Conservation (phyloP, 92 coral and sea anemone species). For the Diadumene lineata region DNA sequence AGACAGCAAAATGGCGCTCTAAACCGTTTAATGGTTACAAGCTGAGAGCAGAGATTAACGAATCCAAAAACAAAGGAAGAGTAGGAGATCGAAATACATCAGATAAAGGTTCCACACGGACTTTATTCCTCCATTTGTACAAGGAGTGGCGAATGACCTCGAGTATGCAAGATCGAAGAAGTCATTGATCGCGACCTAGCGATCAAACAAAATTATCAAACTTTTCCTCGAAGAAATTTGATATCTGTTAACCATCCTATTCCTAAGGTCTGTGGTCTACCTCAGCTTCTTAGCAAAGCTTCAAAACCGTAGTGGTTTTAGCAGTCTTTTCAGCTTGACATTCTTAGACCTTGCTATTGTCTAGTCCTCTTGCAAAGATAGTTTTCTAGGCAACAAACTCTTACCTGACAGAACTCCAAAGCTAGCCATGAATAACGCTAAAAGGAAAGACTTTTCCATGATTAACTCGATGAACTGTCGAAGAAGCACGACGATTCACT, state of each 20-base stretch:
- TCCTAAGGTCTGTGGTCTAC: neutral
- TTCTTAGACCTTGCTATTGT: neutral
- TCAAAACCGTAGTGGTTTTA: neutral
- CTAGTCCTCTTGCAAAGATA: neutral
- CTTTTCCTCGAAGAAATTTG: neutral
- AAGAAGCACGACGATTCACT: neutral
- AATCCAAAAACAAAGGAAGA: neutral
- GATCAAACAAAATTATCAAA: neutral
- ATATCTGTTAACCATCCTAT: neutral
- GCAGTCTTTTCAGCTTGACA: neutral
- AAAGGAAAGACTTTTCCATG: neutral
- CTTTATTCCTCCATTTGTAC: neutral
- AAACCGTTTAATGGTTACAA: neutral
- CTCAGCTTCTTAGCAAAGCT: neutral
- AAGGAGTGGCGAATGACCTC: neutral
- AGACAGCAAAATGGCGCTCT: neutral
- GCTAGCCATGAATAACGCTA: neutral
- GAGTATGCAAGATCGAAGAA: neutral
- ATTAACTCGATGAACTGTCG: neutral
- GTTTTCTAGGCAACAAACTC: neutral
- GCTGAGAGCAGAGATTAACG: neutral
- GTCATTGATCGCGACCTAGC: neutral
- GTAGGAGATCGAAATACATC: neutral
- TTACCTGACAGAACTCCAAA: neutral
- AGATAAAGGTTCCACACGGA: neutral